Conservation (phyloP, 2,797 vertebrate genomes). For the Helostoma temminkii region DNA sequence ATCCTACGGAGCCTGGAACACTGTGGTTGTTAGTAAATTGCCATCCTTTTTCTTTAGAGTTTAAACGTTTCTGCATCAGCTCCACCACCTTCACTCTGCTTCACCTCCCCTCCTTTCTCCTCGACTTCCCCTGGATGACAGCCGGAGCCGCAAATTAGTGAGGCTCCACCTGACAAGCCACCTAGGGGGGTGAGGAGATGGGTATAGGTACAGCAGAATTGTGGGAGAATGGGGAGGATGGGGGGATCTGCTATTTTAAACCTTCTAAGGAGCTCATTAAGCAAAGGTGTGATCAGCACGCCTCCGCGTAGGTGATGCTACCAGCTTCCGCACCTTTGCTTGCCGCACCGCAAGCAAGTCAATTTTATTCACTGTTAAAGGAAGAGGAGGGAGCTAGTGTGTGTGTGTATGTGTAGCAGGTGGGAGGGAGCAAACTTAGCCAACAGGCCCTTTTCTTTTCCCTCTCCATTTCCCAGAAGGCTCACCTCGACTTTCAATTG, state of each 20-base stretch:
- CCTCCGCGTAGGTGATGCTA: constrained; percentile 79
- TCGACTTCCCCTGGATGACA: constrained; percentile 53
- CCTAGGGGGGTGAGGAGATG: constrained; percentile 26
- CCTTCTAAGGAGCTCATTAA: constrained; percentile 91
- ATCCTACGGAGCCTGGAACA: neutral
- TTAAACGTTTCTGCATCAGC: constrained; percentile 27
- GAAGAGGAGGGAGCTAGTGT: constrained; percentile 51
- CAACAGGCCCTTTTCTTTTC: constrained; percentile 39
- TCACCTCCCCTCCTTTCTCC: constrained; percentile 32
- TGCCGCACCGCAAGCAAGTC: constrained; percentile 69
- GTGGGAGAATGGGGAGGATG: neutral
- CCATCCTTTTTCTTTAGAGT: neutral
- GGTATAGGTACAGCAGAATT: constrained; percentile 43
- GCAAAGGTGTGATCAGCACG: constrained; percentile 86
- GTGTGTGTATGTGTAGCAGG: constrained; percentile 53
- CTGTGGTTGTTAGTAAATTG: neutral
- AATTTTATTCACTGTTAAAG: constrained; percentile 85
- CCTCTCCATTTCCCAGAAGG: constrained; percentile 47
- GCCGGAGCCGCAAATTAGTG: constrained; percentile 81
- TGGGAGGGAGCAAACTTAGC: constrained; percentile 62
- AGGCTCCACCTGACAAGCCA: constrained; percentile 86
- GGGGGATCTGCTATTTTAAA: constrained; percentile 80
- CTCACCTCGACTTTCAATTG: constrained; percentile 72
- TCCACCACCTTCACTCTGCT: constrained; percentile 36
- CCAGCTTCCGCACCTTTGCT: constrained; percentile 71